Evolutionary conservation across 2,113 vertebrate genomes (phyloP), one percentile per base, ranked within the genome.

Genomic region (Perca fluviatilis): DNA sequence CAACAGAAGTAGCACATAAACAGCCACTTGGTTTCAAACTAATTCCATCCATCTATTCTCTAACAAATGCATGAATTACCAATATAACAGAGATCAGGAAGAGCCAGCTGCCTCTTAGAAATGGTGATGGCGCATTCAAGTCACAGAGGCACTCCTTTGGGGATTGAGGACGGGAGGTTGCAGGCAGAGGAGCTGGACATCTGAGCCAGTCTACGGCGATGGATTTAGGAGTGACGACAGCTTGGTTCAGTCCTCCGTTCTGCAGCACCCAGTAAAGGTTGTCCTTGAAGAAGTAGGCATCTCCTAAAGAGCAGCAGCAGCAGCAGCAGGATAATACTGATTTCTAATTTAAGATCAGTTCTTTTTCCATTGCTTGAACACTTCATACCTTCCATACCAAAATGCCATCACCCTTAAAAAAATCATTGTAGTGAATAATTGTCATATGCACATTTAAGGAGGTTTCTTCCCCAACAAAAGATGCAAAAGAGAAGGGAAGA

Each of bases 241-340:
- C 96, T 1, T 95, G 91, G 76, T 94, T 92, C 87, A 97, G 65
- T 15, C 82, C 93, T 58, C 96, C 96, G 6, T 78, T 96, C 62
- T 88, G 89, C 46, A 97, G 89, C 6, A 95, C 92, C 97, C 97
- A 97, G 86, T 96, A 98, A 6, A 90, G 76, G 60, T 91, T 85
- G 30, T 94, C 96, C 88, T 98, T 98, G 90, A 97, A 97, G 93
- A 98, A 97, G 88, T 96, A 96, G n/a, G 95, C 91, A 63, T 96
- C 91, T 78, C 97, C 97, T 91, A 36, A 58, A 77, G 36, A 80
- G 23, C 3, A 66, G 57, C 27, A 36, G 3, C 30, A 30, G 30
- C 30, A 30, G 43, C 23, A 72, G 43, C 23, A 72, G 53, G 2
- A 69, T 7, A 2, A 61, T 27, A 27, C 27, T 27, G 27, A 27